Evolutionary conservation across 2,888 invertebrate genomes (phyloP), one percentile per base, ranked within the genome.

Genomic region (Hypomecis atomaria): DNA sequence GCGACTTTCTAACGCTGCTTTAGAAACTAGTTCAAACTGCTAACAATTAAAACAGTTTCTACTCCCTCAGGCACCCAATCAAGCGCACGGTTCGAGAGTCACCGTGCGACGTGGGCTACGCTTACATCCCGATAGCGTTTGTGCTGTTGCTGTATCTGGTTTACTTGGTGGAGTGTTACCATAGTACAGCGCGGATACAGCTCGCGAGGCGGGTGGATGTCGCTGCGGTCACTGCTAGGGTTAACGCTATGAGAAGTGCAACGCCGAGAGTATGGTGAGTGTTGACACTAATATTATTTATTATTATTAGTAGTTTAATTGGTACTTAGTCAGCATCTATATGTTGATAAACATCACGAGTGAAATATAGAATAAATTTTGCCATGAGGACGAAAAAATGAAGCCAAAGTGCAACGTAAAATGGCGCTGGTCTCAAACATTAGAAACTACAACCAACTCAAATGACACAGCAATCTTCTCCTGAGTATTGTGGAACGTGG

Each of bases 111-210:
- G 96, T 96, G 66, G 96, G 96, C 53, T 96, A 96, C 91, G 95
- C 96, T 65, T 97, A 96, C 88, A 96, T 97, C 70, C 97, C 97
- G 6, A 95, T 96, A 61, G 96, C 96, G 13, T 96, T 97, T 84
- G 95, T 96, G 75, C 94, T 96, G 54, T 95, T 96, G 83, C 92
- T 97, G 42, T 97, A 97, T 87, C 87, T 97, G 72, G 95, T 97
- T 48, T 97, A 97, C 86, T 89, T 97, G 74, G 96, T 96, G 78
- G 97, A 97, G 84, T 97, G 97, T 83, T 97, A 96, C 94, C 96
- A 96, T 84, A 96, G 96, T 75, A 95, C 96, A 8, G 96, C 96
- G 33, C 92, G 96, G 75, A 94, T 96, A 65, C 95, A 96, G 83
- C 91, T 96, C 56, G 92, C 94, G 4, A 90, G 94, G 74, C 83